Base-by-base conservation (phyloP, 2,797 vertebrate genomes). In the Chiropotes sagulatus region DNA sequence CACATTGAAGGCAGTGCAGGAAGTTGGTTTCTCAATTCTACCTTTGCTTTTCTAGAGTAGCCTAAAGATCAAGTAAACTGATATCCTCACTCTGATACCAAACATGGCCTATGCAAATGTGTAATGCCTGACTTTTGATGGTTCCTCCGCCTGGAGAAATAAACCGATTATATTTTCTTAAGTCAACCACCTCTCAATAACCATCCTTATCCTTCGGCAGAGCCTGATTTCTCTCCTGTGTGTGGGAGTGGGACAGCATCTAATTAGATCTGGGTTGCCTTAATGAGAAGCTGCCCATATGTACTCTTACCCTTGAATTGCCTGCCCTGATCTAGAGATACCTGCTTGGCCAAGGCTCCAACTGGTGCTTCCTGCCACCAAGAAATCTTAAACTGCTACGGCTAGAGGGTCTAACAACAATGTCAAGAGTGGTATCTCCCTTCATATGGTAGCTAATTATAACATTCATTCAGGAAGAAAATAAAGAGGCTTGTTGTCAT, bases 401-500 rank as follows among this genome's bases (percentile, higher is more conserved):
- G 22, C 81, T 79, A 94, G 85, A 91, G 20, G 22, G 28, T 39
- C 70, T 90, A 73, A 83, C 36, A 15, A 73, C 87, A 52, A 90
- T 76, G 58, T 95, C 94, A 88, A 54, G 70, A 72, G 9, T 13
- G 9, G 73, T 58, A 81, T 90, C 61, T 92, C 79, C 90, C 90
- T 97, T 87, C 73, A 88, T 58, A 39, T 28, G 67, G 61, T 14
- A 94, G 92, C 76, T 89, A 90, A 2, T n/a, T 97, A 76, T 54
- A 36, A 79, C 39, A 0, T 82, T 44, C 30, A 93, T 95, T 11
- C 72, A 78, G 89, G 61, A 94, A 97, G 90, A 87, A 88, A 81
- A 72, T 64, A 84, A 90, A 85, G 52, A 88, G 57, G 7, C 46
- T 44, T 91, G 88, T 96, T 98, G 92, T 97, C 92, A 95, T 96